Percentiles rank a stretch among this genome's conserved stretches.
Evolutionary conservation across 2,797 vertebrate genomes (phyloP).

Genomic region (Podargus strigoides): DNA sequence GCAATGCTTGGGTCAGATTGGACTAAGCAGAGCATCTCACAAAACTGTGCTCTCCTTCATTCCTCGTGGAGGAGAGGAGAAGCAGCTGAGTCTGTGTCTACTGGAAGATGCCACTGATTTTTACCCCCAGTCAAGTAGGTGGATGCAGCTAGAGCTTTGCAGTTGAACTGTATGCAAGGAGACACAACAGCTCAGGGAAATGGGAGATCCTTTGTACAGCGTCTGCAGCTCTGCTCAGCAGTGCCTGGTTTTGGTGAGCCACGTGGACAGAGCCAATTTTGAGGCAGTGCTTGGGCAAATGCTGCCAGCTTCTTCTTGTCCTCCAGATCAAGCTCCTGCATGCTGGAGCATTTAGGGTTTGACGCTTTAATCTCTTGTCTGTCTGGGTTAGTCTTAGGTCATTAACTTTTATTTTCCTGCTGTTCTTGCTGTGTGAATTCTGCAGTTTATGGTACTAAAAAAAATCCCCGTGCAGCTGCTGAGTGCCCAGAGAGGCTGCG

Average conservation of each 20-base stretch:
- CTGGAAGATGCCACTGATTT: not conserved
- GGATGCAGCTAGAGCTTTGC: not conserved
- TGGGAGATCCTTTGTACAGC: not conserved
- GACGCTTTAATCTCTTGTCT: not conserved
- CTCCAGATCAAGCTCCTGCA: not conserved
- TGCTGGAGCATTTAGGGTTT: not conserved
- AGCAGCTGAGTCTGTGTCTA: not conserved
- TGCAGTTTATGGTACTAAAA: not conserved
- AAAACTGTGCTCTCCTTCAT: not conserved
- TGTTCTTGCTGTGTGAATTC: not conserved
- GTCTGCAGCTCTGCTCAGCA: not conserved
- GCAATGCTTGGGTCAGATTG: not conserved
- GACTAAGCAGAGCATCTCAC: not conserved
- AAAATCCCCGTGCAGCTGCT: not conserved
- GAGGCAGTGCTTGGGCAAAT: not conserved
- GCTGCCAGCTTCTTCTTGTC: not conserved
- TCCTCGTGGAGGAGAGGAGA: not conserved
- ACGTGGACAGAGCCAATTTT: not conserved
- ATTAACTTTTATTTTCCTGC: constrained; percentile 14
- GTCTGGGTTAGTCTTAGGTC: constrained; percentile 3
- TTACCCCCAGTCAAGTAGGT: not conserved
- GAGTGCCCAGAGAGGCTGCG: not conserved
- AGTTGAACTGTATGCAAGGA: not conserved
- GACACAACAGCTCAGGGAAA: not conserved
- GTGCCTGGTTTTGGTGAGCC: not conserved